A percentile compares a stretch with the other conserved stretches of the same genome.
These are phyloP conservation scores for Rhombomys opimus DNA, from an alignment of 2,113 vertebrate genomes.

Conservation along the genomic window DNA sequence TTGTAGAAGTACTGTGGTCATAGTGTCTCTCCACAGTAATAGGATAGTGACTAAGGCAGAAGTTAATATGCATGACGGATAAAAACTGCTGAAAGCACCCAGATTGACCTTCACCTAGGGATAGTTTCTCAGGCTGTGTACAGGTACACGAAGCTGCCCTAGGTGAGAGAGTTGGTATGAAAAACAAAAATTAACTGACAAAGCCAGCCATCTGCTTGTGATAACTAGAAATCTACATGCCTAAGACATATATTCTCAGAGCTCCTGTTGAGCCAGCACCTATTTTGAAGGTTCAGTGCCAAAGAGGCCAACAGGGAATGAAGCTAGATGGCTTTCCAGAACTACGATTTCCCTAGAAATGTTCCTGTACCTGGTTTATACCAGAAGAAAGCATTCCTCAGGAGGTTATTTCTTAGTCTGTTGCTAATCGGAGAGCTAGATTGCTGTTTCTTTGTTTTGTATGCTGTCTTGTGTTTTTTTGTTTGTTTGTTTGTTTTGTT, in stretches of 20 bases:
- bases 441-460: background rate
- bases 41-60: background rate
- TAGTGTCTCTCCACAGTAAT: background rate
- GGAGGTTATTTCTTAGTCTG: background rate
- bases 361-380: background rate
- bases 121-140: background rate
- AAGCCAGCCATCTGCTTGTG: background rate
- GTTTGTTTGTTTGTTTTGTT: too few species aligned
- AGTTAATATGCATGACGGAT: background rate
- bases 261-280: background rate
- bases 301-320: background rate
- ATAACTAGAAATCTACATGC: conserved; percentile 20
- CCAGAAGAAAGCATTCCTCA: background rate
- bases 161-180: background rate
- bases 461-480: background rate
- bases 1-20: background rate
- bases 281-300: background rate
- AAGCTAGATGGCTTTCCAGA: background rate
- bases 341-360: background rate
- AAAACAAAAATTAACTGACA: background rate
- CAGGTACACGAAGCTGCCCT: background rate
- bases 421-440: background rate
- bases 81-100: background rate
- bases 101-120: background rate
- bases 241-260: background rate